A percentile compares a stretch with the other conserved stretches of the same genome.
These are phyloP conservation scores for Marmota monax DNA, from an alignment of 2,113 vertebrate genomes.

Conservation along the genomic window DNA sequence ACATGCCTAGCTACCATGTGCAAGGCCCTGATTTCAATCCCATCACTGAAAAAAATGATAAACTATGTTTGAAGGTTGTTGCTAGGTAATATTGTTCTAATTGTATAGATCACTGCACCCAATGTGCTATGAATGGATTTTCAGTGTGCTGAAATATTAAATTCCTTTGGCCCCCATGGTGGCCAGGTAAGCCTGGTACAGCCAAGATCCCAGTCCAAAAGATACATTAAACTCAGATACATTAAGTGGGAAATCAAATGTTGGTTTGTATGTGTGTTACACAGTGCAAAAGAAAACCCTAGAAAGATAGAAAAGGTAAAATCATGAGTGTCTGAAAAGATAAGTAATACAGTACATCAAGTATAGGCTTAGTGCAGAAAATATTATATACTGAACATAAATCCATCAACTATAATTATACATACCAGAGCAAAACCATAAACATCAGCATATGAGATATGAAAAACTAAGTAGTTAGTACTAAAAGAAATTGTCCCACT, in stretches of 20 bases:
- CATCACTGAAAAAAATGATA: too few relatives aligned
- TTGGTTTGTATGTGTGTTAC: background rate
- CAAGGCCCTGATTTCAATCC: too few relatives aligned
- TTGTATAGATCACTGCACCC: background rate
- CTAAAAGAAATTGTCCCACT: conserved; percentile 34
- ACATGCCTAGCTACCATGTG: too few relatives aligned
- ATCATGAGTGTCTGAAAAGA: background rate
- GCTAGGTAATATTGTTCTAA: background rate
- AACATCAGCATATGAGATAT: background rate
- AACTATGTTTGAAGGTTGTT: background rate
- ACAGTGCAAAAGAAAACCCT: background rate
- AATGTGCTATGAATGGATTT: background rate
- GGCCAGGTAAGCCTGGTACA: background rate
- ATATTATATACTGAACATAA: background rate
- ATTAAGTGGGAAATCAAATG: background rate
- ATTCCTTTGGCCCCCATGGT: background rate
- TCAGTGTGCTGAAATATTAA: background rate
- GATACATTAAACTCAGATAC: background rate
- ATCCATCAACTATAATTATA: conserved; percentile 1
- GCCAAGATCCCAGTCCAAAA: background rate
- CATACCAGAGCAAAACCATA: background rate
- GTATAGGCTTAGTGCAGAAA: background rate
- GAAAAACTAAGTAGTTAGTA: conserved; percentile 42
- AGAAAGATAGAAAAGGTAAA: conserved; percentile 3
- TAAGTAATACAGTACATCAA: background rate